Percentiles rank a stretch among this genome's conserved stretches.
These are phyloP conservation scores for Odontesthes bonariensis DNA, from an alignment of 2,113 vertebrate genomes.

Conservation along the genomic window DNA sequence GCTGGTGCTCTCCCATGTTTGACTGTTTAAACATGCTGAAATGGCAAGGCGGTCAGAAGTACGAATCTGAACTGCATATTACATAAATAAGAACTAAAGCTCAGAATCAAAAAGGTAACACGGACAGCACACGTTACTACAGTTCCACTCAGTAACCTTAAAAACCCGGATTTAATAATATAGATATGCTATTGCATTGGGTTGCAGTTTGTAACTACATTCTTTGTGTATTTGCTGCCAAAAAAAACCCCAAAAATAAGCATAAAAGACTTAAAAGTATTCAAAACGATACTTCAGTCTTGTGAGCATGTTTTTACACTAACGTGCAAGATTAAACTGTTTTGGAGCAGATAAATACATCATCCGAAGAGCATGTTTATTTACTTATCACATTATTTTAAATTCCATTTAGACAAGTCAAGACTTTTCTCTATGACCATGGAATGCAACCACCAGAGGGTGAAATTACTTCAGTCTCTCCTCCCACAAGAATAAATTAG, in stretches of 20 bases:
- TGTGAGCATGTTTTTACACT: no score
- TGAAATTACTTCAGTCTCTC: slow-evolving; percentile 34
- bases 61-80: slow-evolving; percentile 62
- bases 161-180: no score
- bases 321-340: background rate
- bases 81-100: slow-evolving; percentile 47
- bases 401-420: slow-evolving; percentile 31
- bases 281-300: background rate
- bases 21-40: slow-evolving; percentile 69
- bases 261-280: background rate
- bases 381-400: slow-evolving; percentile 19
- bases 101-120: slow-evolving; percentile 15
- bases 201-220: no score
- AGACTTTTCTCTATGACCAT: slow-evolving; percentile 18
- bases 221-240: background rate
- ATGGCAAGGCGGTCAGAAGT: slow-evolving; percentile 49
- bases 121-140: background rate
- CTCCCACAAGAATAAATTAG: slow-evolving; percentile 39
- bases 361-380: slow-evolving; percentile 11
- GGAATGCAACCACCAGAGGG: slow-evolving; percentile 40
- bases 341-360: background rate
- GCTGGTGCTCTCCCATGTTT: slow-evolving; percentile 62
- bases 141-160: no score
- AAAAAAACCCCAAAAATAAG: background rate
- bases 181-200: no score